These are phyloP conservation scores for Drosophila eohydei DNA, from an alignment of 2,888 invertebrate genomes.

Conservation along the genomic window DNA sequence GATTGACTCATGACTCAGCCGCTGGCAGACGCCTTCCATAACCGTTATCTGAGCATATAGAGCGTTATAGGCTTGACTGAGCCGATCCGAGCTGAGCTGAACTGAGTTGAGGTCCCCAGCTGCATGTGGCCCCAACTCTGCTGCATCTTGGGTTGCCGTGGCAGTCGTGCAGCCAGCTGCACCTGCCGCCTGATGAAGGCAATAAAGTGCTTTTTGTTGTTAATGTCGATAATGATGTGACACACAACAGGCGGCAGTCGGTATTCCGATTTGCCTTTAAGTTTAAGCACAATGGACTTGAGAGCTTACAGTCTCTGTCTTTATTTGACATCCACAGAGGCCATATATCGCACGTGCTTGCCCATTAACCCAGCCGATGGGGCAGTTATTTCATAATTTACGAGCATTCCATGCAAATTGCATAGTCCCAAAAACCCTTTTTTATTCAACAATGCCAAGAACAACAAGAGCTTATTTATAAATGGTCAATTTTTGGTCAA, in stretches of 20 bases:
- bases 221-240: constrained; percentile 74
- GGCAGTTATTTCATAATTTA: constrained; percentile 54
- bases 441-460: constrained; percentile 17
- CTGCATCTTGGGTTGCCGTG: constrained; percentile 17
- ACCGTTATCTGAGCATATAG: constrained; percentile 25
- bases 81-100: constrained; percentile 6
- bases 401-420: constrained; percentile 63
- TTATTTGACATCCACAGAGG: constrained; percentile 56
- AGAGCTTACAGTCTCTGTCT: constrained; percentile 24
- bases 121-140: background rate
- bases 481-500: constrained; percentile 36
- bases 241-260: constrained; percentile 21
- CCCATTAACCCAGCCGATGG: constrained; percentile 37
- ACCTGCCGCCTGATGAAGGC: constrained; percentile 61
- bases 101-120: background rate
- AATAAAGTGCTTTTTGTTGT: constrained; percentile 76
- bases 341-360: constrained; percentile 45
- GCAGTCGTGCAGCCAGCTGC: constrained; percentile 20
- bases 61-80: constrained; percentile 21
- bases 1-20: constrained; percentile 46
- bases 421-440: constrained; percentile 7
- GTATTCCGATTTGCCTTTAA: constrained; percentile 9
- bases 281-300: constrained; percentile 14
- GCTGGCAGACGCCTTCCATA: constrained; percentile 12
- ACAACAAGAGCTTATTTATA: constrained; percentile 54